Evolutionary conservation across 2,113 vertebrate species (phyloP).

Genomic region (Promerops cafer): DNA sequence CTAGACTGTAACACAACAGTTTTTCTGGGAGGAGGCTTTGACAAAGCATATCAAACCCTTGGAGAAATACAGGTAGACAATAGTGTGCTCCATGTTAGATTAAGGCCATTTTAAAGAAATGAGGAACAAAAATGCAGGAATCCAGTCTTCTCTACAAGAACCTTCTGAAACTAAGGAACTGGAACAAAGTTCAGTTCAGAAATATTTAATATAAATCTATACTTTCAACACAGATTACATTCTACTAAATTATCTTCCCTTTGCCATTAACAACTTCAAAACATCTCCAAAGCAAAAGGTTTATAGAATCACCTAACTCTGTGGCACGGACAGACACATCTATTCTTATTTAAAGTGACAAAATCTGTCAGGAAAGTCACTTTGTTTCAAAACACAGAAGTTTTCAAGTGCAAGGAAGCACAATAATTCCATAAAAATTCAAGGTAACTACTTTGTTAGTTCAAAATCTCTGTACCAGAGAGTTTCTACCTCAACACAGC

Average conservation of each 20-base stretch:
- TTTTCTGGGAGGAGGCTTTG: not conserved
- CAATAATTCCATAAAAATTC: not conserved
- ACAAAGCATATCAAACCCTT: not conserved
- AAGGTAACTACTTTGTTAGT: not conserved
- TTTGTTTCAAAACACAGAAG: not conserved
- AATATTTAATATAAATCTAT: not conserved
- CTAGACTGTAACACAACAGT: not conserved
- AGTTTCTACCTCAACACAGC: not conserved
- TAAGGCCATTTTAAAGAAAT: constrained; percentile 17
- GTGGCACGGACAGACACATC: not conserved
- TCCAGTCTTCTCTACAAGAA: not conserved
- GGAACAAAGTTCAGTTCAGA: not conserved
- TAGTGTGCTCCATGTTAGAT: not conserved
- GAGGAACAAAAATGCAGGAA: not conserved
- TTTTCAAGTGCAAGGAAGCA: not conserved
- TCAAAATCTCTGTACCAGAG: not conserved
- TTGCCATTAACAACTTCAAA: not conserved
- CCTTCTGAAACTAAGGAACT: not conserved
- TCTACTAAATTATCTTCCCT: not conserved
- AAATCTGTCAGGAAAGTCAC: not conserved
- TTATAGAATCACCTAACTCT: not conserved
- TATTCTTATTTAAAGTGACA: not conserved
- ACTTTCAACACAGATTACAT: not conserved
- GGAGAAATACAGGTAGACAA: not conserved
- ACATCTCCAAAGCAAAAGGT: not conserved